Conservation (phyloP, 2,888 invertebrate species). For the Drosophila greeni region DNA sequence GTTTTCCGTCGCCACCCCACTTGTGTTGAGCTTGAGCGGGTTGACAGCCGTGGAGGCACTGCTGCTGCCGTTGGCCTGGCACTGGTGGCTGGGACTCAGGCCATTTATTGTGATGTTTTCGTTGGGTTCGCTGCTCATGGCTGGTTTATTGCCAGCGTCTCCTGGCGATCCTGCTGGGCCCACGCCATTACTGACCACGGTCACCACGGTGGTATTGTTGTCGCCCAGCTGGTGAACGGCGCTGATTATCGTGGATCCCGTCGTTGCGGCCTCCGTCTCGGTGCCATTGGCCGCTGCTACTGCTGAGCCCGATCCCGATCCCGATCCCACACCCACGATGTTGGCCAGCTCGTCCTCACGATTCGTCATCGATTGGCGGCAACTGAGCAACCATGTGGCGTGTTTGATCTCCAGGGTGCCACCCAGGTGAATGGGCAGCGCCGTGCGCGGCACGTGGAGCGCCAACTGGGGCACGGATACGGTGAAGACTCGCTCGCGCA, state of each 20-base stretch:
- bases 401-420: conserved; percentile 93
- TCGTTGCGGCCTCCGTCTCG: conserved; percentile 22
- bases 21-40: conserved; percentile 59
- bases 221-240: conserved; percentile 43
- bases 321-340: conserved; percentile 72
- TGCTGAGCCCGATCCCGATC: conserved; percentile 16
- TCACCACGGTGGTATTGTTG: conserved; percentile 49
- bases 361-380: conserved; percentile 92
- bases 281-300: conserved; percentile 24
- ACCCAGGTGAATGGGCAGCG: conserved; percentile 93
- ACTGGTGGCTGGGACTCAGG: conserved; percentile 60
- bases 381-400: conserved; percentile 89
- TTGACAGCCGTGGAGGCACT: conserved; percentile 25
- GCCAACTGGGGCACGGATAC: conserved; percentile 94
- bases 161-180: conserved; percentile 7
- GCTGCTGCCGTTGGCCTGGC: conserved; percentile 14
- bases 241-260: conserved; percentile 35
- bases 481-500: conserved; percentile 96
- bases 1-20: conserved; percentile 34
- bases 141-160: neutral
- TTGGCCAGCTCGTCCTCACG: conserved; percentile 81
- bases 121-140: conserved; percentile 61
- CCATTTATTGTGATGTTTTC: conserved; percentile 75
- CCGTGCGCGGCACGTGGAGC: conserved; percentile 92
- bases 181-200: conserved; percentile 61